Evolutionary conservation across 2,888 invertebrate species (phyloP).

Genomic region (Chromoteleia sp.): DNA sequence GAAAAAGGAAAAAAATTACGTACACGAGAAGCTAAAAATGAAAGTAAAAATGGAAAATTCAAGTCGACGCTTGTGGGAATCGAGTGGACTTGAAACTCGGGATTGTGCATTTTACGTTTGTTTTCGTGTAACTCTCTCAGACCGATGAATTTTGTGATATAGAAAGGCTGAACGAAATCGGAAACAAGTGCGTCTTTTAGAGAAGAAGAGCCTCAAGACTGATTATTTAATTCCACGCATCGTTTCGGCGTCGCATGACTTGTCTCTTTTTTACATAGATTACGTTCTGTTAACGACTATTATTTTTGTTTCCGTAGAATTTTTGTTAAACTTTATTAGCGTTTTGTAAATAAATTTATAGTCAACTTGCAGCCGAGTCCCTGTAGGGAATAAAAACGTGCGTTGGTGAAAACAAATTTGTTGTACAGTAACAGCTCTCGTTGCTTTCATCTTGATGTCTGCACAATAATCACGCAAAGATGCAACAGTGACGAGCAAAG

Average conservation of each 20-base stretch:
- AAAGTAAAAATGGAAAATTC: slow-evolving; percentile 29
- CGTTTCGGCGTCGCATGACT: slow-evolving; percentile 63
- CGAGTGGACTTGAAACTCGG: slow-evolving; percentile 42
- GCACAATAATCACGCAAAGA: too few relatives aligned
- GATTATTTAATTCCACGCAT: slow-evolving; percentile 70
- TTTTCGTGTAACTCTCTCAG: slow-evolving; percentile 42
- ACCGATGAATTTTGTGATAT: slow-evolving; percentile 65
- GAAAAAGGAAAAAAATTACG: background rate
- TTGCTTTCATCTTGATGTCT: too few relatives aligned
- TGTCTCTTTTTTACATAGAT: slow-evolving; percentile 67
- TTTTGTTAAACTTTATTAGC: slow-evolving; percentile 19
- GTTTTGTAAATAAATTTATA: slow-evolving; percentile 42
- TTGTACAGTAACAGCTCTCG: background rate
- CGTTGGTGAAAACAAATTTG: slow-evolving; percentile 1
- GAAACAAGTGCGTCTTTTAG: slow-evolving; percentile 65
- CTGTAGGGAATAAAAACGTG: background rate
- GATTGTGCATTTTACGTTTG: slow-evolving; percentile 60
- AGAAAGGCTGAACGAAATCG: slow-evolving; percentile 67
- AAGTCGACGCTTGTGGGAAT: slow-evolving; percentile 41
- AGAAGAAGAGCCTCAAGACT: slow-evolving; percentile 69
- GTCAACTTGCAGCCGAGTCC: slow-evolving; percentile 11
- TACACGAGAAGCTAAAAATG: background rate
- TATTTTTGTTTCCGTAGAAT: slow-evolving; percentile 17
- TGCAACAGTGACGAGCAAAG: too few relatives aligned
- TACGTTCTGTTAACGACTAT: slow-evolving; percentile 25